Evolutionary conservation across 1,140 invertebrate species (phyloP).

Genomic region (Ceratitis capitata): DNA sequence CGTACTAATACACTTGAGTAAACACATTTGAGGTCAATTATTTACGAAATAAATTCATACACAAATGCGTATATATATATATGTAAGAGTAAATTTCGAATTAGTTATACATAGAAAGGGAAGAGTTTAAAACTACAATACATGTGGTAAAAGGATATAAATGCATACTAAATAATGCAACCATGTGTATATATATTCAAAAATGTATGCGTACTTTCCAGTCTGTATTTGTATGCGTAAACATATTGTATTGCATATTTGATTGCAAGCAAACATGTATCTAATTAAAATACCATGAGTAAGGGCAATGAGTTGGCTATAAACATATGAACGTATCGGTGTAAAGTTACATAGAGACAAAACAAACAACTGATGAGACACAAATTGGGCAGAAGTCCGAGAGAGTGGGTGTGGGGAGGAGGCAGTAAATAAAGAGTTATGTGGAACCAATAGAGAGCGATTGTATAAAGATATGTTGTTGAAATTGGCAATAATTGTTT

Average conservation of each 20-base stretch:
- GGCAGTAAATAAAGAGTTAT: background rate
- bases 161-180: background rate
- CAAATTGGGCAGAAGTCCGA: background rate
- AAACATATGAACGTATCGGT: background rate
- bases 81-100: background rate
- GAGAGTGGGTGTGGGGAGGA: too few species aligned
- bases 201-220: background rate
- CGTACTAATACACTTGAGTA: background rate
- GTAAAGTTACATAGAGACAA: too few species aligned
- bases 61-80: background rate
- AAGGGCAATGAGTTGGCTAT: background rate
- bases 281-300: slow-evolving; percentile 31
- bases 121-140: background rate
- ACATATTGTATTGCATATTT: slow-evolving; percentile 29
- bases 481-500: too few species aligned
- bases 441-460: background rate
- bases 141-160: background rate
- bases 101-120: background rate
- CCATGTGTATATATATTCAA: background rate
- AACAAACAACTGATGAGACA: background rate
- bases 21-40: slow-evolving; percentile 29
- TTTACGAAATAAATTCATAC: background rate
- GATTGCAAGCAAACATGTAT: slow-evolving; percentile 20
- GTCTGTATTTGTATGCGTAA: background rate
- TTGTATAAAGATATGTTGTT: too few species aligned